Evolutionary conservation across 1,140 invertebrate genomes (phyloP).

Genomic region (Liolophura sinensis): DNA sequence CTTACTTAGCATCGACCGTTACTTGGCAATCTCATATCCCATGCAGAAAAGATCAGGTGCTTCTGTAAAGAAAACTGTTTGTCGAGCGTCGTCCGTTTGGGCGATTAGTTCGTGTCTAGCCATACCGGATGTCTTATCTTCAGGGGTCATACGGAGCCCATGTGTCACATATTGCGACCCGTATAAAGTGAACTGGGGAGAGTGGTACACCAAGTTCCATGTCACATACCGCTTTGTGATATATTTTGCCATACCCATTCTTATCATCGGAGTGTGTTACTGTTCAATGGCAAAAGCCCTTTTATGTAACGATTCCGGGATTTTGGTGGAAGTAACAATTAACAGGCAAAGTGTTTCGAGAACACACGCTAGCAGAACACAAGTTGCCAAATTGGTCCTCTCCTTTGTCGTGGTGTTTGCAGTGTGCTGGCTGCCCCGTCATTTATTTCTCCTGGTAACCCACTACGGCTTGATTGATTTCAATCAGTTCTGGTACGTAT

Average conservation of each 20-base stretch:
- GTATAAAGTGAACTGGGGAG: neutral
- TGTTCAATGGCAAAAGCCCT: neutral
- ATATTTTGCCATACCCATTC: conserved; percentile 5
- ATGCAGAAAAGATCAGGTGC: conserved; percentile 3
- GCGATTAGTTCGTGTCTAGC: neutral
- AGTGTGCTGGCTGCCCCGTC: conserved; percentile 83
- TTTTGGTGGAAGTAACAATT: too few species aligned
- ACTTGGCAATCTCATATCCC: conserved; percentile 23
- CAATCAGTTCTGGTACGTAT: conserved; percentile 82
- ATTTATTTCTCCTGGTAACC: conserved; percentile 78
- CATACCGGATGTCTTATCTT: neutral
- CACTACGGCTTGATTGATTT: conserved; percentile 79
- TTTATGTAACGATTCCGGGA: too few species aligned
- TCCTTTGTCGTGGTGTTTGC: conserved; percentile 86
- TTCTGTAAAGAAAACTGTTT: conserved; percentile 7
- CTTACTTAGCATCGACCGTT: conserved; percentile 83
- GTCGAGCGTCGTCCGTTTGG: neutral
- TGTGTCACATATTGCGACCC: neutral
- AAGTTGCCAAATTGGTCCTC: conserved; percentile 81
- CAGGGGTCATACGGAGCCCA: neutral
- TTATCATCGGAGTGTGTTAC: conserved; percentile 8
- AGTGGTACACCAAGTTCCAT: neutral
- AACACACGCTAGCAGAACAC: conserved; percentile 2
- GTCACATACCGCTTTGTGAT: neutral
- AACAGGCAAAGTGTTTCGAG: neutral